Conservation (phyloP, 2,113 vertebrate genomes). For the Cricetomys ansorgei region DNA sequence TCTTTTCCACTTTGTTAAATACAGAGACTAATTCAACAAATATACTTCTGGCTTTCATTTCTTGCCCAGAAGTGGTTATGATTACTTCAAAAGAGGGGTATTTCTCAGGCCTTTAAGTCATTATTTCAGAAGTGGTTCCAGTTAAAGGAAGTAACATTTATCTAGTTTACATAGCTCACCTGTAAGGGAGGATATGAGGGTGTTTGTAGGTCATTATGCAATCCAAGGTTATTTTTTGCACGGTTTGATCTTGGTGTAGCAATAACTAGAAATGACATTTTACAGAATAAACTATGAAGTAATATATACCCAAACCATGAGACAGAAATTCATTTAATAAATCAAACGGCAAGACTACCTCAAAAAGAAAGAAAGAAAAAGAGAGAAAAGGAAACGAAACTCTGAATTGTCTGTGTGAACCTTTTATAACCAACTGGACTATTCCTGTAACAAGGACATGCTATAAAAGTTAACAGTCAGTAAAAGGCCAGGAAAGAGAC, state of each 20-base stretch:
- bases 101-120: conserved; percentile 16
- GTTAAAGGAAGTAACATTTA: background rate
- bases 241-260: conserved; percentile 95
- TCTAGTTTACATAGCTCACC: conserved; percentile 85
- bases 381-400: background rate
- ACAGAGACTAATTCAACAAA: conserved; percentile 29
- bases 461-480: background rate
- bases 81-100: background rate
- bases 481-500: background rate
- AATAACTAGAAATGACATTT: conserved; percentile 88
- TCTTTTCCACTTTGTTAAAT: conserved; percentile 26
- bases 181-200: conserved; percentile 93
- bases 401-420: background rate
- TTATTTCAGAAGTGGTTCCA: background rate
- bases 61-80: background rate
- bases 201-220: conserved; percentile 96
- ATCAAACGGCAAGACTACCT: background rate
- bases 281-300: conserved; percentile 64
- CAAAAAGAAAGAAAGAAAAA: background rate
- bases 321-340: background rate
- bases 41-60: conserved; percentile 15
- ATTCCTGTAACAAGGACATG: background rate
- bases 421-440: background rate
- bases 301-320: background rate
- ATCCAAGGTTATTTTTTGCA: conserved; percentile 94